Percentiles rank a stretch among this genome's conserved stretches.
Evolutionary conservation across 2,888 invertebrate genomes (phyloP).

Genomic region (Drosophila yooni): DNA sequence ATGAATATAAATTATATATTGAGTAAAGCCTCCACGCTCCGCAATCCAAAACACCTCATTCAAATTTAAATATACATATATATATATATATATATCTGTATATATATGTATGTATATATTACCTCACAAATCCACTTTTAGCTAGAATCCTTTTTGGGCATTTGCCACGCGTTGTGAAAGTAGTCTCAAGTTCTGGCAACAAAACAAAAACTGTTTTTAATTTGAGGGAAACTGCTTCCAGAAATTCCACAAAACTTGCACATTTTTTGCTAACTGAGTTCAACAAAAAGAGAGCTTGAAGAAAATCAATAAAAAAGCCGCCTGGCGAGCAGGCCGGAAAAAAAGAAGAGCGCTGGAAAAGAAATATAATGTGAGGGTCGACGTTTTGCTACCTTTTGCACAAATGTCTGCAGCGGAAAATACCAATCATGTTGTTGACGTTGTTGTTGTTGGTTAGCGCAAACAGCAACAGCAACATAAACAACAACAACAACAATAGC

Average conservation of each 20-base stretch:
- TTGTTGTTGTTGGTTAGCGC: slow-evolving; percentile 62
- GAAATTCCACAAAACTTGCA: slow-evolving; percentile 23
- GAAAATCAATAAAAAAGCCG: slow-evolving; percentile 65
- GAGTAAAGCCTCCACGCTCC: neutral
- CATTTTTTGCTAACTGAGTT: slow-evolving; percentile 24
- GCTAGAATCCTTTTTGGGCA: neutral
- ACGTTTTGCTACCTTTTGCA: slow-evolving; percentile 50
- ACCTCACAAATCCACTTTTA: neutral
- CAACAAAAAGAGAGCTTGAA: slow-evolving; percentile 21
- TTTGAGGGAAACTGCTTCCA: neutral
- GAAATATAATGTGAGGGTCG: slow-evolving; percentile 62
- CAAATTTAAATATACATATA: neutral
- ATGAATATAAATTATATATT: neutral
- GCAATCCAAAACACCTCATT: neutral
- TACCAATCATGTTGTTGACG: slow-evolving; percentile 76
- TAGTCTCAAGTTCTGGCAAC: neutral
- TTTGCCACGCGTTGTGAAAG: neutral
- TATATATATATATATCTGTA: too few species aligned
- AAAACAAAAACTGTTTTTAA: slow-evolving; percentile 7
- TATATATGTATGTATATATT: too few species aligned
- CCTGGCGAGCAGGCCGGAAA: slow-evolving; percentile 17
- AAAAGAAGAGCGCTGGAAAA: slow-evolving; percentile 23
- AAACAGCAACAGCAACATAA: slow-evolving; percentile 41
- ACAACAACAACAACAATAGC: slow-evolving; percentile 16
- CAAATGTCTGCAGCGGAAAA: slow-evolving; percentile 80